Evolutionary conservation across 2,888 invertebrate genomes (phyloP).

Genomic region (Philaethria dido): DNA sequence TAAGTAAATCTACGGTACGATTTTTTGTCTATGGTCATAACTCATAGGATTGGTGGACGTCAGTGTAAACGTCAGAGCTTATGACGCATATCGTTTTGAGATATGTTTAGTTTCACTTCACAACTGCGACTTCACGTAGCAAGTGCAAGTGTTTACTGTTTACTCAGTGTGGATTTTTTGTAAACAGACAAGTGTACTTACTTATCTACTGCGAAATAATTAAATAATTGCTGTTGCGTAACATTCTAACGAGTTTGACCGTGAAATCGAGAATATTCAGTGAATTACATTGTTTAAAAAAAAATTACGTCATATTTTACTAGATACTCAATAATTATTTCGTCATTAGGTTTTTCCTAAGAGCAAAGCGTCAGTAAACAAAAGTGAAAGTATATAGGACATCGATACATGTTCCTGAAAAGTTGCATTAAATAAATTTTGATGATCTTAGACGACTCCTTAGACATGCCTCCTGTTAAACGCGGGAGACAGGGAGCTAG

Average conservation of each 20-base stretch:
- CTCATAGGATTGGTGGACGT: background rate
- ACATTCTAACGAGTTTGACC: background rate
- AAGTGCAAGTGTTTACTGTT: constrained; percentile 13
- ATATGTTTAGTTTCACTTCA: background rate
- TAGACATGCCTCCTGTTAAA: constrained; percentile 73
- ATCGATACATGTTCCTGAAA: constrained; percentile 8
- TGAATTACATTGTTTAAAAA: constrained; percentile 10
- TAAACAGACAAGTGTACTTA: constrained; percentile 11
- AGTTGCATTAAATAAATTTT: constrained; percentile 49
- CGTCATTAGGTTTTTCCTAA: constrained; percentile 20
- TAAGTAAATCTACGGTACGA: background rate
- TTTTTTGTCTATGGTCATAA: background rate
- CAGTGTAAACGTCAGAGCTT: background rate
- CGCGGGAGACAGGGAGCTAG: constrained; percentile 74
- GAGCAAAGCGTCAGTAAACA: constrained; percentile 10
- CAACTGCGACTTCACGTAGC: background rate
- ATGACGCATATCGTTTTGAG: background rate
- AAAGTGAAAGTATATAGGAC: background rate
- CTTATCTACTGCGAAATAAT: constrained; percentile 11
- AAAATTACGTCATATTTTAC: constrained; percentile 37
- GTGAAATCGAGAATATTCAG: constrained; percentile 9
- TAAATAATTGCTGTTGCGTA: constrained; percentile 22
- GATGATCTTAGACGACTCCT: constrained; percentile 71
- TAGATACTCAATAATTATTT: constrained; percentile 20
- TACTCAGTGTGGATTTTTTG: constrained; percentile 5